Conservation (phyloP, 2,797 vertebrate species). For the Molossus alvarezi region DNA sequence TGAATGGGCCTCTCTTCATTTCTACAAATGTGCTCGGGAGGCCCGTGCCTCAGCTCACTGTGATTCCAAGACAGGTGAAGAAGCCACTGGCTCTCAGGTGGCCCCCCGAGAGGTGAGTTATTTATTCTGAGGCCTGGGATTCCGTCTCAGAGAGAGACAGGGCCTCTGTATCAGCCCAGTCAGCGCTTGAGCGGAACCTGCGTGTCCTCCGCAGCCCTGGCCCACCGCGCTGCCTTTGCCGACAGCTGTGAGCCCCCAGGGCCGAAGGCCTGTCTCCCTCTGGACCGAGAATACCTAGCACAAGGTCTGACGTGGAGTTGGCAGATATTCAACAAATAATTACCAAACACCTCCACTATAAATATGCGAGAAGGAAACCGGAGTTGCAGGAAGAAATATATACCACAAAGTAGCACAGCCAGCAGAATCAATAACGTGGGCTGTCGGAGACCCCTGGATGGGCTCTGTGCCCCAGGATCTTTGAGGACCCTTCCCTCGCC, state of each 20-base stretch:
- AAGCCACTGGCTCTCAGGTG: neutral
- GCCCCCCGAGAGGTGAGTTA: neutral
- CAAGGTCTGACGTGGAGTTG: neutral
- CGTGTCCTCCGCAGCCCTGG: neutral
- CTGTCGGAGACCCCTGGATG: neutral
- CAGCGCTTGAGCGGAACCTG: accelerated
- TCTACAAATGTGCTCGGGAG: slow-evolving; percentile 62
- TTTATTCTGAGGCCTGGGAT: neutral
- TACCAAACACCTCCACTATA: neutral
- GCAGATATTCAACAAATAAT: slow-evolving; percentile 50
- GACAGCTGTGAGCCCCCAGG: neutral
- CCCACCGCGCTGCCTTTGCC: neutral
- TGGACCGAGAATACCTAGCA: neutral
- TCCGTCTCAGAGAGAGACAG: neutral
- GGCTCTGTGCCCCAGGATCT: accelerated
- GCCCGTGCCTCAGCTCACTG: neutral
- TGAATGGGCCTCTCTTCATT: slow-evolving; percentile 75
- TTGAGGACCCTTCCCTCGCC: neutral
- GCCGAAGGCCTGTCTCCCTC: neutral
- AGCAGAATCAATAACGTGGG: neutral
- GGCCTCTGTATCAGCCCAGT: neutral
- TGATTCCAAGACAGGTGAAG: slow-evolving; percentile 36
- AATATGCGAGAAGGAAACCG: slow-evolving; percentile 32
- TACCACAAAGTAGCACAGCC: neutral
- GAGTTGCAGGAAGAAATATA: neutral